Evolutionary conservation across 2,888 invertebrate genomes (phyloP).

Genomic region (Criorhina ranunculi): DNA sequence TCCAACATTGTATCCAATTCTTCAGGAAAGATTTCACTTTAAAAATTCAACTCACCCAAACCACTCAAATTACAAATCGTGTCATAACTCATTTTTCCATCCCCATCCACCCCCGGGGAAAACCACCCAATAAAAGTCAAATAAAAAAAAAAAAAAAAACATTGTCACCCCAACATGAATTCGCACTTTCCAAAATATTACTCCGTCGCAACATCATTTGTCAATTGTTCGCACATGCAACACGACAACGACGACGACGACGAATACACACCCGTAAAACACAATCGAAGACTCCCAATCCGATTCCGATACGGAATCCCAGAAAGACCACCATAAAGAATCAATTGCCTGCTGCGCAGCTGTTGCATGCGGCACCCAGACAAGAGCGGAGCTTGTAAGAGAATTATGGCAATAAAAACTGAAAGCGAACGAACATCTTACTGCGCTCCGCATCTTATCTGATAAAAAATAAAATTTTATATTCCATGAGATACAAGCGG

Average conservation of each 20-base stretch:
- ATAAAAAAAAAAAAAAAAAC: slow-evolving; percentile 68
- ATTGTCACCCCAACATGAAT: slow-evolving; percentile 73
- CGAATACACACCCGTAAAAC: slow-evolving; percentile 13
- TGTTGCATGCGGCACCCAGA: slow-evolving; percentile 56
- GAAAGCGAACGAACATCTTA: slow-evolving; percentile 74
- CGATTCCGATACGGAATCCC: slow-evolving; percentile 28
- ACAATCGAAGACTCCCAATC: slow-evolving; percentile 49
- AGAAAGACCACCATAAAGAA: slow-evolving; percentile 56
- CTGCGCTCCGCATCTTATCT: slow-evolving; percentile 69
- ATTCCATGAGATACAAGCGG: slow-evolving; percentile 7
- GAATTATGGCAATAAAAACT: slow-evolving; percentile 74
- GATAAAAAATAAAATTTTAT: slow-evolving; percentile 69
- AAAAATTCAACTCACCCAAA: background rate
- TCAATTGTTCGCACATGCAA: slow-evolving; percentile 72
- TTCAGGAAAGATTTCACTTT: slow-evolving; percentile 5
- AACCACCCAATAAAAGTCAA: slow-evolving; percentile 69
- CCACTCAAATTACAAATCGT: slow-evolving; percentile 21
- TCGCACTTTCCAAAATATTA: slow-evolving; percentile 72
- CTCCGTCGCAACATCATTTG: slow-evolving; percentile 66
- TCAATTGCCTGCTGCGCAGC: slow-evolving; percentile 66
- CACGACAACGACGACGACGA: background rate
- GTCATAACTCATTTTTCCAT: slow-evolving; percentile 63
- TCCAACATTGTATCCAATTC: background rate
- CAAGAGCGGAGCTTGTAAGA: slow-evolving; percentile 25
- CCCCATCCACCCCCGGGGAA: slow-evolving; percentile 3